These are phyloP conservation scores for Belonocnema kinseyi DNA, from an alignment of 1,140 invertebrate species.

Conservation along the genomic window DNA sequence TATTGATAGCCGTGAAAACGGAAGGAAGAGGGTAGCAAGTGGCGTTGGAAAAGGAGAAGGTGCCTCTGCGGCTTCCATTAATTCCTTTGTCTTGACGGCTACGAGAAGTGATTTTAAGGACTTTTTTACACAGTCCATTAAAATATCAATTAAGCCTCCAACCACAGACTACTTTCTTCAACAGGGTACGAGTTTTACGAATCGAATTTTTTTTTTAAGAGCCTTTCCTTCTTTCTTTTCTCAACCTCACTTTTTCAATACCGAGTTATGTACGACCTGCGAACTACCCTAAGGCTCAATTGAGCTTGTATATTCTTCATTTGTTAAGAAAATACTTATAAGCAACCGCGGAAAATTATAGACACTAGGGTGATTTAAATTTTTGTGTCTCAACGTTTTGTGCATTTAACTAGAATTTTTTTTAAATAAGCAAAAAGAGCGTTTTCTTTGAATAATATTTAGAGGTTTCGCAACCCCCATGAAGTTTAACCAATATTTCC, in stretches of 20 bases:
- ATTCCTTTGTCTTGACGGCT: slow-evolving; percentile 71
- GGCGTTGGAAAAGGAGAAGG: slow-evolving; percentile 42
- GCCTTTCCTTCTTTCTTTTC: slow-evolving; percentile 39
- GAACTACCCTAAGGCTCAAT: slow-evolving; percentile 35
- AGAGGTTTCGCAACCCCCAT: no score
- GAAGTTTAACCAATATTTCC: no score
- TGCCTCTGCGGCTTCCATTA: slow-evolving; percentile 71
- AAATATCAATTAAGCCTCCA: slow-evolving; percentile 72
- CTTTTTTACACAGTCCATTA: slow-evolving; percentile 67
- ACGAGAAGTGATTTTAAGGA: slow-evolving; percentile 54
- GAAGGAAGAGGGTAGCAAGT: slow-evolving; percentile 48
- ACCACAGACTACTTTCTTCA: slow-evolving; percentile 38
- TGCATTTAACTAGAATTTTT: no score
- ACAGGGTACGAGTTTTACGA: slow-evolving; percentile 35
- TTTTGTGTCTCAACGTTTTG: no score
- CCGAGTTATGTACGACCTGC: slow-evolving; percentile 13
- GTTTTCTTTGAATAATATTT: no score
- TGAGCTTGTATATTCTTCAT: background rate
- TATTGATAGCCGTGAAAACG: slow-evolving; percentile 59
- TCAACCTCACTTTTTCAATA: slow-evolving; percentile 14
- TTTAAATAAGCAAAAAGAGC: no score
- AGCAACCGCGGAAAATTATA: no score
- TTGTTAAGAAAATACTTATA: no score
- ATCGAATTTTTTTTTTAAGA: slow-evolving; percentile 3
- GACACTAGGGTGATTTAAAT: no score